Evolutionary conservation across 2,113 vertebrate genomes (phyloP), one percentile per base, ranked within the genome.

Genomic region (Hemichromis elongatus): DNA sequence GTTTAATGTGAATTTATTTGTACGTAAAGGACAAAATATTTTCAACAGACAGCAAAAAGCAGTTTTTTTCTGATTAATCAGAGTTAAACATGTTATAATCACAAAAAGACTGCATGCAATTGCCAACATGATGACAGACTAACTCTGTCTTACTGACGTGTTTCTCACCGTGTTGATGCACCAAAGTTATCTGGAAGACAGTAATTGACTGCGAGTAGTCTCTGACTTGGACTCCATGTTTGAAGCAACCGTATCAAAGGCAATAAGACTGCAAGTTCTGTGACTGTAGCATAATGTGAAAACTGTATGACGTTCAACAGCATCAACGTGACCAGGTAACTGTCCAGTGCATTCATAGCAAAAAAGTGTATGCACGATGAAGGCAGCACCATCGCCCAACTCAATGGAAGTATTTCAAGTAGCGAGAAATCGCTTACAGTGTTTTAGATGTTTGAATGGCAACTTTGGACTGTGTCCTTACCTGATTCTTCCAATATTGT

Each of bases 101-200:
- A 68, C 63, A 42, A 68, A 68, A 0, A 42, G n/a, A 9, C 3
- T 21, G 6, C 33, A 8, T 63, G 33, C 0, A 0, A 37, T 63
- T 66, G 19, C 19, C 33, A 66, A 40, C 61, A 21, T 66, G 2
- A 37, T 13, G 6, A 0, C n/a, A 68, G 63, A 42, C 63, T 12
- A 24, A 9, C 35, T 40, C 61, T n/a, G n/a, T n/a, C n/a, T n/a
- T n/a, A n/a, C n/a, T n/a, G n/a, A n/a, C 0, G 6, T 68, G 21
- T 42, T 42, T 68, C 24, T 42, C 1, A 3, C n/a, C 1, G 0
- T 68, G 35, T 68, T 12, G 61, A 68, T 24, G 61, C 35, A 68
- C 61, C n/a, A 0, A 68, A 68, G n/a, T 7, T 1, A 40, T n/a
- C 35, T 24, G 40, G 21, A 24, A 40, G 35, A 0, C 2, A 14